phyloP scores from a whole-genome alignment of 2,797 vertebrate species.

The Pygocentrus nattereri region DNA sequence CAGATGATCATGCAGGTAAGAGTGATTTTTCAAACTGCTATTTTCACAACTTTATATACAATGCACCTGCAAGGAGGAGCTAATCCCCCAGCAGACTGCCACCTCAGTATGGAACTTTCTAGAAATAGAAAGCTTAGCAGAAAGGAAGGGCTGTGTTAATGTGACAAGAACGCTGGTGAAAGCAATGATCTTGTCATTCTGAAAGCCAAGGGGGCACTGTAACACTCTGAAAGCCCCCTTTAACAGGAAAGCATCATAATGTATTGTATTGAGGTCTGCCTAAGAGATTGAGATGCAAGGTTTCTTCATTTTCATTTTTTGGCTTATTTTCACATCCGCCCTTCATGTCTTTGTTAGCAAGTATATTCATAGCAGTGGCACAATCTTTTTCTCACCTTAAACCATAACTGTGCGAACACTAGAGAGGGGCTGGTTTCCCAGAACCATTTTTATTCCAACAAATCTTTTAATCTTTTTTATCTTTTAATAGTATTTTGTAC shows the following conservation, averaged over 20 bases:
- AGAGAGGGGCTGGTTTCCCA: too few species aligned
- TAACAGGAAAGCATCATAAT: background rate
- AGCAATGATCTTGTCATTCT: background rate
- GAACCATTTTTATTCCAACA: background rate
- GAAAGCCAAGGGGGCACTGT: background rate
- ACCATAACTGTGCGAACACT: background rate
- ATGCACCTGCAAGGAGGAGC: constrained; percentile 9
- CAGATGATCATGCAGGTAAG: background rate
- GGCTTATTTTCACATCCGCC: background rate
- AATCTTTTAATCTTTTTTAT: too few species aligned
- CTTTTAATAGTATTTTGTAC: background rate
- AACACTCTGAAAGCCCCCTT: background rate
- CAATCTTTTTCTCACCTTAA: background rate
- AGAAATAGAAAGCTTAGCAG: constrained; percentile 38
- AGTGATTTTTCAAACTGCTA: constrained; percentile 11
- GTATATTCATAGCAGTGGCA: background rate
- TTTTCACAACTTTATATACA: constrained; percentile 17
- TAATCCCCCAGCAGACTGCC: constrained; percentile 34
- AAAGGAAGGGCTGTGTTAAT: constrained; percentile 28
- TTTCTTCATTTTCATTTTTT: background rate
- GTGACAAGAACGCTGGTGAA: constrained; percentile 6
- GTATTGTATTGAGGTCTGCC: background rate
- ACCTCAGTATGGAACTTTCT: constrained; percentile 34
- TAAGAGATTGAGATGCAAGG: background rate
- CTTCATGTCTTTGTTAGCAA: background rate